Conservation (phyloP, 2,113 vertebrate genomes). For the Parus major region DNA sequence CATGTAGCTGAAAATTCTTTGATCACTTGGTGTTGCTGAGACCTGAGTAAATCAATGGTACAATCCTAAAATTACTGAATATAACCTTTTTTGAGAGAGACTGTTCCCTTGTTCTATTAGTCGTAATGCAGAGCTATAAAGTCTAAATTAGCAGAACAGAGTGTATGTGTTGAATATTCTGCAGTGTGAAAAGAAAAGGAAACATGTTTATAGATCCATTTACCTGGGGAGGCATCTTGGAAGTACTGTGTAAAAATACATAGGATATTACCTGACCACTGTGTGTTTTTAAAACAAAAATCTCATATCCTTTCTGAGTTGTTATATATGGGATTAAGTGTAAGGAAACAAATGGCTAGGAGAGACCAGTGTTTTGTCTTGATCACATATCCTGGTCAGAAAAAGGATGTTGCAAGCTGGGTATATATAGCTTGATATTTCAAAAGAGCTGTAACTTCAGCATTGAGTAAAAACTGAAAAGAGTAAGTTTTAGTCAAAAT, state of each 20-base stretch:
- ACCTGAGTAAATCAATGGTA: neutral
- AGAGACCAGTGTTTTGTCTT: neutral
- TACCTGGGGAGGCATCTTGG: neutral
- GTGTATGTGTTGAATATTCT: neutral
- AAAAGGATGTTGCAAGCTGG: neutral
- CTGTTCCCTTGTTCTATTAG: neutral
- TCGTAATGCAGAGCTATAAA: neutral
- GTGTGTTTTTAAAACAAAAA: neutral
- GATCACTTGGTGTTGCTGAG: neutral
- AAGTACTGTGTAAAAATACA: neutral
- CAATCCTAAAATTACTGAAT: neutral
- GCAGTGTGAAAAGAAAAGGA: neutral
- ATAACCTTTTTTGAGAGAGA: neutral
- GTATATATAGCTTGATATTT: neutral
- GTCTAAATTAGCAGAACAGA: neutral
- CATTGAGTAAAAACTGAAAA: neutral
- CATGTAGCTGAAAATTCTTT: neutral
- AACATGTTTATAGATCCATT: neutral
- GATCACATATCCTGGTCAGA: fast-evolving
- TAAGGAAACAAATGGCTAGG: neutral
- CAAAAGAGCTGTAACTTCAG: neutral
- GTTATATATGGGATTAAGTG: neutral
- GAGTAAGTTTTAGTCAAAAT: neutral
- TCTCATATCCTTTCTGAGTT: neutral
- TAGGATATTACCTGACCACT: neutral